These are phyloP conservation scores for Montipora cactus DNA, from an alignment of 64 coral and sea anemone species.

Conservation along the genomic window DNA sequence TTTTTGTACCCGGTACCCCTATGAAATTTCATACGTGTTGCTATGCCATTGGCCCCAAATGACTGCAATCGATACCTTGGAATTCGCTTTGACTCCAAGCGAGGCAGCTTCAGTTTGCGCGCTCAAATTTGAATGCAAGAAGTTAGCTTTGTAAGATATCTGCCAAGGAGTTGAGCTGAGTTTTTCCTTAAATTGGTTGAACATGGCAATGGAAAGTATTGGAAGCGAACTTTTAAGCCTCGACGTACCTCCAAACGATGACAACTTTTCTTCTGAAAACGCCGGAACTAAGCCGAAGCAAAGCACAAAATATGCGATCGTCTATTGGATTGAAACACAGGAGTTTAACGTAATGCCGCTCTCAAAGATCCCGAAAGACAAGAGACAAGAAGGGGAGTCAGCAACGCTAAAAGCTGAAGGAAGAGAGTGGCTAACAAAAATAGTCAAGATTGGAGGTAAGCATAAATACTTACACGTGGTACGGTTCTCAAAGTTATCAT, in stretches of 20 bases:
- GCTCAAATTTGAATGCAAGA: too few species aligned
- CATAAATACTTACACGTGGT: too few species aligned
- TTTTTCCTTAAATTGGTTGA: too few species aligned
- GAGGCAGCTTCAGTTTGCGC: too few species aligned
- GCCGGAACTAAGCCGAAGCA: not conserved
- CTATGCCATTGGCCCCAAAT: slow-evolving; percentile 9
- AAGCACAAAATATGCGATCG: not conserved
- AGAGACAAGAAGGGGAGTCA: not conserved
- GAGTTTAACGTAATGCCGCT: slow-evolving; percentile 23
- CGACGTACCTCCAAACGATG: not conserved
- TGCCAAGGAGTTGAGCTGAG: too few species aligned
- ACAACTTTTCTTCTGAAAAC: not conserved
- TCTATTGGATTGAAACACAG: slow-evolving; percentile 17
- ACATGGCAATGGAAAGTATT: slow-evolving; percentile 17
- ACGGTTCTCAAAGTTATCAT: too few species aligned
- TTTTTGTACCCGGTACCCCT: too few species aligned
- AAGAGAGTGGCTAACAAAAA: too few species aligned
- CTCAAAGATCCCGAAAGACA: slow-evolving; percentile 11
- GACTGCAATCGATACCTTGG: not conserved
- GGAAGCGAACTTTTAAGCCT: not conserved
- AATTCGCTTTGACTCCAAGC: too few species aligned
- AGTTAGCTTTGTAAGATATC: too few species aligned
- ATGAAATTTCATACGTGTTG: not conserved
- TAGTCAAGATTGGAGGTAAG: too few species aligned
- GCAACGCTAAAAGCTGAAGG: not conserved